These are phyloP conservation scores for Rynchops niger DNA, from an alignment of 2,113 vertebrate genomes.

Conservation along the genomic window DNA sequence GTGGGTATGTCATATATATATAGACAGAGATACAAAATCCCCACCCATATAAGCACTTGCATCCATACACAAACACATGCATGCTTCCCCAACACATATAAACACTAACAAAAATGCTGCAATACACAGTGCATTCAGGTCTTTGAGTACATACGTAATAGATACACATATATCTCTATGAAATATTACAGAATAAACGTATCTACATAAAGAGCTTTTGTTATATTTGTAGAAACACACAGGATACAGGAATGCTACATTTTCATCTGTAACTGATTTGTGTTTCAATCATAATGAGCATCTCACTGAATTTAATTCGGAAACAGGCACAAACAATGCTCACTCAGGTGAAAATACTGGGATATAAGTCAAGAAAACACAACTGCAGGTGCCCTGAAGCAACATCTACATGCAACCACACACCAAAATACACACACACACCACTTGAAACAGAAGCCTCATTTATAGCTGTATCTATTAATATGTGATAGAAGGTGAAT, in stretches of 20 bases:
- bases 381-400: conserved; percentile 39
- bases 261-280: neutral
- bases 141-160: neutral
- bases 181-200: neutral
- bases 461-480: neutral
- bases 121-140: neutral
- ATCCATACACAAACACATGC: conserved; percentile 44
- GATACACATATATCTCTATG: neutral
- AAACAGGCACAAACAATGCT: neutral
- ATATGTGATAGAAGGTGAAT: neutral
- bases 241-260: neutral
- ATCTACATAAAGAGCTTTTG: neutral
- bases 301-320: neutral
- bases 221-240: neutral
- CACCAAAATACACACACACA: neutral
- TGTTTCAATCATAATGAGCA: neutral
- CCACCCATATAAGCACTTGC: conserved; percentile 38
- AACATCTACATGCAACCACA: conserved; percentile 40
- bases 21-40: conserved; percentile 38
- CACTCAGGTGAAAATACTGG: neutral
- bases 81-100: conserved; percentile 31
- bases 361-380: neutral
- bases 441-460: neutral
- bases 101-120: conserved; percentile 19
- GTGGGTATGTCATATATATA: conserved; percentile 60